These are phyloP conservation scores for Drosophila nr. perissopoda DNA, from an alignment of 2,888 invertebrate genomes.

Conservation along the genomic window DNA sequence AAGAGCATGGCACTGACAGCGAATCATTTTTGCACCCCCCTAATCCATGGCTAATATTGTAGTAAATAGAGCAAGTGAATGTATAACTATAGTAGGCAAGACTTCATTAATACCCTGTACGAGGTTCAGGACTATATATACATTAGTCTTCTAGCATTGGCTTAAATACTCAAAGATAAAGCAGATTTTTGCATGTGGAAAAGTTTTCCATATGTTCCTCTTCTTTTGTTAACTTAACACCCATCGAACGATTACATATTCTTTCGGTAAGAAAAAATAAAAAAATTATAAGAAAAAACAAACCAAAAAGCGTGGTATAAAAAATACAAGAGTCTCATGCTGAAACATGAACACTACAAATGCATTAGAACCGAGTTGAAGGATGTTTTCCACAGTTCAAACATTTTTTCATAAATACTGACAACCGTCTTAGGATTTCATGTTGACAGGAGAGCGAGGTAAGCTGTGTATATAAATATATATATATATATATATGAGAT, in stretches of 20 bases:
- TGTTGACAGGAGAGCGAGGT: conserved; percentile 61
- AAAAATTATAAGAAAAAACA: neutral
- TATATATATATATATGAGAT: neutral
- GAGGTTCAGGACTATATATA: neutral
- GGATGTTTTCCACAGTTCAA: conserved; percentile 51
- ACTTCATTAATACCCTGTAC: conserved; percentile 25
- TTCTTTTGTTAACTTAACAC: neutral
- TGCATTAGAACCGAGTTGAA: conserved; percentile 53
- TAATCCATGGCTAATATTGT: conserved; percentile 40
- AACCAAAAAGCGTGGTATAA: conserved; percentile 13
- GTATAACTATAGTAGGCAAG: neutral
- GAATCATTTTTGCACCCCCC: conserved; percentile 40
- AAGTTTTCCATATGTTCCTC: neutral
- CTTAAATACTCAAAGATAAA: neutral
- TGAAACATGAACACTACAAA: conserved; percentile 51
- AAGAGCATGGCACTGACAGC: conserved; percentile 49
- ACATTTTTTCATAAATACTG: conserved; percentile 47
- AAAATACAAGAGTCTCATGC: conserved; percentile 19
- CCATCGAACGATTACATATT: neutral
- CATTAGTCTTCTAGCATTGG: neutral
- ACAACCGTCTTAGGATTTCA: conserved; percentile 58
- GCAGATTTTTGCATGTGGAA: neutral
- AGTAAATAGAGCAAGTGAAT: conserved; percentile 15
- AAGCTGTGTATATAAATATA: conserved; percentile 43
- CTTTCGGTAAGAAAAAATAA: neutral